These are phyloP conservation scores for Chiloscyllium punctatum DNA, from an alignment of 2,797 vertebrate species.

Conservation along the genomic window DNA sequence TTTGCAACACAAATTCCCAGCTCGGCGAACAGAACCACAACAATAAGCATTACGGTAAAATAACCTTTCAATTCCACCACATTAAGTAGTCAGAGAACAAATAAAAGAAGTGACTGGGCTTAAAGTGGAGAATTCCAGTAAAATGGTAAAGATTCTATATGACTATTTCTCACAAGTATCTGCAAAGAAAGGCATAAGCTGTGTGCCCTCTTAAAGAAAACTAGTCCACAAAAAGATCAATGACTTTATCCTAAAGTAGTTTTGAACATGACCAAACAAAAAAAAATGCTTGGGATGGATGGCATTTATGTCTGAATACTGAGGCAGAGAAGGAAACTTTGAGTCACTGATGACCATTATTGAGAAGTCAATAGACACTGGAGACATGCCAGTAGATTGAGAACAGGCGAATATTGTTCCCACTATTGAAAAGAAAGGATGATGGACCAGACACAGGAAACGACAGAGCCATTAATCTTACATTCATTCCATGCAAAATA, in stretches of 20 bases:
- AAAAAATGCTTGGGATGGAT: no score
- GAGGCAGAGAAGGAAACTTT: no score
- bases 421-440: no score
- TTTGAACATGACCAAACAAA: background rate
- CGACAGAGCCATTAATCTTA: no score
- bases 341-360: background rate
- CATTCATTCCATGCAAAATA: no score
- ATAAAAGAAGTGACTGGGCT: background rate
- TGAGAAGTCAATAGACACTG: background rate
- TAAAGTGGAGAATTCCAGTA: background rate
- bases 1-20: no score
- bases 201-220: background rate
- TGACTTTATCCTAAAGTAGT: background rate
- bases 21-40: no score
- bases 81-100: background rate
- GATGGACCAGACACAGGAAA: no score
- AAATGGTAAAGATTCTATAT: background rate
- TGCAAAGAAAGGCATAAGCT: background rate
- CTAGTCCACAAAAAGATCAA: background rate
- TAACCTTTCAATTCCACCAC: background rate
- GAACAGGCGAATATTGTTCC: no score
- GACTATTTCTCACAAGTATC: background rate
- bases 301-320: no score
- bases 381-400: no score
- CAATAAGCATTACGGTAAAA: background rate